Percentiles rank a stretch among this genome's conserved stretches.
Conservation (phyloP, 2,113 vertebrate genomes). For the Calonectris borealis region DNA sequence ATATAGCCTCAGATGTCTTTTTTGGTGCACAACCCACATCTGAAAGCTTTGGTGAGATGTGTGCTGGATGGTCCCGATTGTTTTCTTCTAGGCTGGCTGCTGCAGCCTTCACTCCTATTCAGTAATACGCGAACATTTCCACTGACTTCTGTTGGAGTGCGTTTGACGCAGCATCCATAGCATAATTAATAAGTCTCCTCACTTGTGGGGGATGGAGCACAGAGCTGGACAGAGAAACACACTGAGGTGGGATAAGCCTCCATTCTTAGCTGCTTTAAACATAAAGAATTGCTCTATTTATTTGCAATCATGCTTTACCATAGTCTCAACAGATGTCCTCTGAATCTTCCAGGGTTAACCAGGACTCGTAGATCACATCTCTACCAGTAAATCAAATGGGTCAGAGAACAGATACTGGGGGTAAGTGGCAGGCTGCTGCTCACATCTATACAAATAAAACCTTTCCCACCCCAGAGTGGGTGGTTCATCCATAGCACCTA, state of each 20-base stretch:
- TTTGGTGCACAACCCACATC: background rate
- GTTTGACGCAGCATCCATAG: background rate
- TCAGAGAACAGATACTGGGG: background rate
- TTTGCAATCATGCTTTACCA: background rate
- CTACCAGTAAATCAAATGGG: background rate
- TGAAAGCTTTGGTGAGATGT: background rate
- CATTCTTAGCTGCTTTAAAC: background rate
- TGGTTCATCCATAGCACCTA: background rate
- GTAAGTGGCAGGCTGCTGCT: background rate
- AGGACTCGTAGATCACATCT: background rate
- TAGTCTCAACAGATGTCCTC: background rate
- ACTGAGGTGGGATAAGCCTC: background rate
- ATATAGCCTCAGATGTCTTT: background rate
- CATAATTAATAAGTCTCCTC: background rate
- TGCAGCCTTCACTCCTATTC: background rate
- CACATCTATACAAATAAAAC: background rate
- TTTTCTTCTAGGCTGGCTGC: background rate
- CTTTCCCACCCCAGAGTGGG: rapidly evolving
- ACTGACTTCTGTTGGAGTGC: background rate
- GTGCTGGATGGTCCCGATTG: background rate
- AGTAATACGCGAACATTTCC: background rate
- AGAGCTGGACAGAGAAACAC: background rate
- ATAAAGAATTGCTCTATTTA: background rate
- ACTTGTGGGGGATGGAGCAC: background rate
- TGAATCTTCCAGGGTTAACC: background rate